A percentile compares a stretch with the other conserved stretches of the same genome.
phyloP scores from a whole-genome alignment of 2,113 vertebrate species.

The Nettapus auritus region DNA sequence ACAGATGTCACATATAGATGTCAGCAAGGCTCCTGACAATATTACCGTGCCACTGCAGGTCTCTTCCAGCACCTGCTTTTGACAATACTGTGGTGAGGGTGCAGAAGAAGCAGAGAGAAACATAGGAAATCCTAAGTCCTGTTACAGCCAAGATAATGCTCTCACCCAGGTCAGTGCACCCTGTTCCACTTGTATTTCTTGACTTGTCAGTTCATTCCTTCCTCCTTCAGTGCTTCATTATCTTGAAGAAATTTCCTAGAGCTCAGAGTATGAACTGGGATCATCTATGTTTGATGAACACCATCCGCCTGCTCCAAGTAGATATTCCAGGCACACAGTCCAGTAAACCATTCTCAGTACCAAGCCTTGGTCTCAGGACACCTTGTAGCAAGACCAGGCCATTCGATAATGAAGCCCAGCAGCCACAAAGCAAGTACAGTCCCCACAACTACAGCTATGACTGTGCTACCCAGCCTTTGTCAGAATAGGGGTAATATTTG shows the following conservation, averaged over 20 bases:
- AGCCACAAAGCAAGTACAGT: not conserved
- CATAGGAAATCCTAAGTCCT: not conserved
- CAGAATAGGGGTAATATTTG: slow-evolving; percentile 16
- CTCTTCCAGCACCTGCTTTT: not conserved
- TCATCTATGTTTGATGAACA: not conserved
- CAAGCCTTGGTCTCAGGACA: not conserved
- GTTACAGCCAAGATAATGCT: not conserved
- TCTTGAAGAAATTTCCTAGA: not conserved
- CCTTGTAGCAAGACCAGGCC: not conserved
- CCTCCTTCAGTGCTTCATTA: not conserved
- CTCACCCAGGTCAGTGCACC: not conserved
- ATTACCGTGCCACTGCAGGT: not conserved
- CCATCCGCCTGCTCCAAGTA: not conserved
- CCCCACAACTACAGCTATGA: not conserved
- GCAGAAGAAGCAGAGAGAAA: not conserved
- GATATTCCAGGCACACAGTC: not conserved
- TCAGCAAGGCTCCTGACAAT: not conserved
- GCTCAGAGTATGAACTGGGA: not conserved
- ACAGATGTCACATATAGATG: not conserved
- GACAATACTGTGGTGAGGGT: not conserved
- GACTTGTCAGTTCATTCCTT: not conserved
- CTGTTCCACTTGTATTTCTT: not conserved
- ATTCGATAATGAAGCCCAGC: not conserved
- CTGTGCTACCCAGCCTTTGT: not conserved
- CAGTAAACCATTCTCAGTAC: not conserved